phyloP scores from a whole-genome alignment of 2,113 vertebrate genomes.

The Osmerus mordax region DNA sequence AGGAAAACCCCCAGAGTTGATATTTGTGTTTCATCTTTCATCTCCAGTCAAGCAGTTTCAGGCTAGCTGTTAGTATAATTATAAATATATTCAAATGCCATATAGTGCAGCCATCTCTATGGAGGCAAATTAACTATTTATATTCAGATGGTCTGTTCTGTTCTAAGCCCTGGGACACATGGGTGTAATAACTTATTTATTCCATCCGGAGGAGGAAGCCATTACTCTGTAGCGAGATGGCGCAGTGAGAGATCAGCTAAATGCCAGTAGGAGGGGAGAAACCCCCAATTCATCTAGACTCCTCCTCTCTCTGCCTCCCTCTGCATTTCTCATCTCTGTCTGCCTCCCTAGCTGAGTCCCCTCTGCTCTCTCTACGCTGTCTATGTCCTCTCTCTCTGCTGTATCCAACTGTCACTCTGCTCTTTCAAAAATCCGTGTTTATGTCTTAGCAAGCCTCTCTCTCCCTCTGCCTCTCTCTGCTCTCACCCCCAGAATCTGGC shows the following conservation, averaged over 20 bases:
- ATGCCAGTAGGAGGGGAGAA: not conserved
- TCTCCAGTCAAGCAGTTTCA: conserved; percentile 52
- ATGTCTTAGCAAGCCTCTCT: no score
- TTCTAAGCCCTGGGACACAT: conserved; percentile 55
- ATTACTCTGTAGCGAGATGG: conserved; percentile 32
- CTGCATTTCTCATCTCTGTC: not conserved
- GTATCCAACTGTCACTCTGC: not conserved
- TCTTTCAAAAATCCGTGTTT: not conserved
- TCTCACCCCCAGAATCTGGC: not conserved
- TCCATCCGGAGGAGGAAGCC: conserved; percentile 44
- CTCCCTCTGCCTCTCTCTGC: not conserved
- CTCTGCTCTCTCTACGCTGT: not conserved
- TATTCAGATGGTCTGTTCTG: conserved; percentile 56
- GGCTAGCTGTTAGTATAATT: conserved; percentile 41
- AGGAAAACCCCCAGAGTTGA: conserved; percentile 38
- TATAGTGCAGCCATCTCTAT: conserved; percentile 28
- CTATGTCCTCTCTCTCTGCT: not conserved
- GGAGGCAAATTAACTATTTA: conserved; percentile 60
- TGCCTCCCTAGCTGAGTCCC: not conserved
- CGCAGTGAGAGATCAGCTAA: conserved; percentile 27
- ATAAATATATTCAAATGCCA: conserved; percentile 48
- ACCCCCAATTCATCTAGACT: not conserved
- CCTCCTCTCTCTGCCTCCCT: not conserved
- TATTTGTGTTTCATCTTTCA: conserved; percentile 46
- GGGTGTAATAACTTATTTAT: conserved; percentile 61